Evolutionary conservation across 2,888 invertebrate species (phyloP).

Genomic region (Beris chalybata): DNA sequence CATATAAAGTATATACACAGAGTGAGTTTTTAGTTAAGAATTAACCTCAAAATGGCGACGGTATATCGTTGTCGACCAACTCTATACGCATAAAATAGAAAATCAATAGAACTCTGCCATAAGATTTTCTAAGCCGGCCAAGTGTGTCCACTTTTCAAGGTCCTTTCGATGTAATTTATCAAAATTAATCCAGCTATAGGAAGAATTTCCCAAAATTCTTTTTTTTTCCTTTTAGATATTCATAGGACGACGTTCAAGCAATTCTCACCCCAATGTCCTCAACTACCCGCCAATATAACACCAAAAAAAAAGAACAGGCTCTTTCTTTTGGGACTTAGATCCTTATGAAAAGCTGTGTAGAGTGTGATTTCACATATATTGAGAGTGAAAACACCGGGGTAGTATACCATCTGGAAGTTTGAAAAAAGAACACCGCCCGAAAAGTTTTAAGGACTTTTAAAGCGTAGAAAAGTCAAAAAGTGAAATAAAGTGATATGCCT

Average conservation of each 20-base stretch:
- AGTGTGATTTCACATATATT: no score
- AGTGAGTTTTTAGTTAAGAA: constrained; percentile 1
- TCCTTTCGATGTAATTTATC: constrained; percentile 28
- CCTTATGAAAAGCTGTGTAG: no score
- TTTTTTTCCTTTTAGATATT: constrained; percentile 4
- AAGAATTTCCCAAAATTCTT: no score
- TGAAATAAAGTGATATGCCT: constrained; percentile 21
- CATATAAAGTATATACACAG: not conserved
- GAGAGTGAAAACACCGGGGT: no score
- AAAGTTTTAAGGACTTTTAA: constrained; percentile 28
- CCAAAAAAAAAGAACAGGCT: no score
- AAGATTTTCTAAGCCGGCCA: constrained; percentile 20
- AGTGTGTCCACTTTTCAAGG: constrained; percentile 32
- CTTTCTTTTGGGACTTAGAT: no score
- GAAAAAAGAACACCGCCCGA: constrained; percentile 4
- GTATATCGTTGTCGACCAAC: no score
- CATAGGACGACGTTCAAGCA: constrained; percentile 25
- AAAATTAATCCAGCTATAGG: constrained; percentile 20
- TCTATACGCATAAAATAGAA: constrained; percentile 4
- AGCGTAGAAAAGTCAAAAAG: constrained; percentile 29
- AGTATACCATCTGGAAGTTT: no score
- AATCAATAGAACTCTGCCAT: constrained; percentile 20
- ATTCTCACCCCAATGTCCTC: constrained; percentile 4
- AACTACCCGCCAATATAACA: not conserved
- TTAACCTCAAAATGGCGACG: constrained; percentile 11